These are phyloP conservation scores for Chiroxiphia lanceolata DNA, from an alignment of 2,797 vertebrate genomes.

Conservation along the genomic window DNA sequence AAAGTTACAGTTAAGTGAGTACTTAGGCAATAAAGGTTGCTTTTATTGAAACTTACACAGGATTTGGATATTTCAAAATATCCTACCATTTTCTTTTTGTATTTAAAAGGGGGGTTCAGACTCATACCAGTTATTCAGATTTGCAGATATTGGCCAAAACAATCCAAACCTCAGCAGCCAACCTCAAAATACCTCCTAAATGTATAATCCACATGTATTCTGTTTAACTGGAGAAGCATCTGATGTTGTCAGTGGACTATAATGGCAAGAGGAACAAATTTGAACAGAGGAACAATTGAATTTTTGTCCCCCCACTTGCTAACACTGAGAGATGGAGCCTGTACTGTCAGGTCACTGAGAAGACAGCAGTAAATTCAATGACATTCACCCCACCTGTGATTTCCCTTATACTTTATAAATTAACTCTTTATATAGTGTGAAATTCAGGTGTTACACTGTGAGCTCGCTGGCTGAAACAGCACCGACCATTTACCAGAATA, in stretches of 20 bases:
- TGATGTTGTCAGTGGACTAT: background rate
- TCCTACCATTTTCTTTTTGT: background rate
- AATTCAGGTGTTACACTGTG: background rate
- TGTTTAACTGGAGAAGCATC: background rate
- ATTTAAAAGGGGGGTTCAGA: background rate
- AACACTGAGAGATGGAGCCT: background rate
- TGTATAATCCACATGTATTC: background rate
- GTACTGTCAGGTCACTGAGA: background rate
- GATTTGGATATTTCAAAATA: background rate
- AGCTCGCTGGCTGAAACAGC: background rate
- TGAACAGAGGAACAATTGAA: background rate
- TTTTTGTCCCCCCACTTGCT: background rate
- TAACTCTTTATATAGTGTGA: background rate
- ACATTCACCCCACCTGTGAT: background rate
- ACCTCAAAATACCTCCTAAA: background rate
- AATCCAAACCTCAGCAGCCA: background rate
- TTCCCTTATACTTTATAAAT: background rate
- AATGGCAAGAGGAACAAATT: background rate
- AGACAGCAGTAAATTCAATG: background rate
- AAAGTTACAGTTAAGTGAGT: background rate
- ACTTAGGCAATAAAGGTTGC: background rate
- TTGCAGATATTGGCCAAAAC: background rate
- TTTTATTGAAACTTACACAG: background rate
- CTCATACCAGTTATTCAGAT: background rate
- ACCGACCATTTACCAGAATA: slow-evolving; percentile 3